Base-by-base conservation (phyloP, 1,140 invertebrate genomes). In the Heliothis subflexa region DNA sequence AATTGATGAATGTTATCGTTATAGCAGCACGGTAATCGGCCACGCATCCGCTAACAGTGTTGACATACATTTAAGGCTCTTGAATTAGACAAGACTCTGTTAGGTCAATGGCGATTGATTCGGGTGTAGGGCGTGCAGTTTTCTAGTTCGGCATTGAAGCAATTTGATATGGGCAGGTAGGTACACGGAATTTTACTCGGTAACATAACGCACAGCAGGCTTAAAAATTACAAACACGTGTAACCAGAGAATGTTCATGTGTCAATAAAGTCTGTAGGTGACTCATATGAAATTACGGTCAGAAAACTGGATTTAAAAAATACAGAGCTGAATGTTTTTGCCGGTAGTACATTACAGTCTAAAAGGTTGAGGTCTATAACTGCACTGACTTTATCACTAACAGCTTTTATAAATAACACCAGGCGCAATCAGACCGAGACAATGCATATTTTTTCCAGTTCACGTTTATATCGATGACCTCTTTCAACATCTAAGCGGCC, bases 401-500 rank as follows among this genome's bases (percentile, higher is more conserved):
- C 50, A 64, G 59, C 59, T 64, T 40, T 52, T 75, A 75, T 75
- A 75, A 75, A 75, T 62, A 75, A 75, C 21, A 62, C 9, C 45
- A 52, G 52, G 16, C 74, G 61, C 33, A 77, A 77, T 77, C 62
- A 77, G 74, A 77, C 61, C 74, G 74, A 55, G 74, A 77, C 74
- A 77, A 55, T 77, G 28, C 28, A 55, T 66, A 45, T 72, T 68
- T 68, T 77, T 68, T 57, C 50, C 62, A 68, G 28, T 52, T 64
- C 33, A 40, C 16, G 25, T 50, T 66, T 40, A 14, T 55, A 77
- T 50, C 62, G 33, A 47, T 68, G 74, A 77, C 74, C 74, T 77
- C 33, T 77, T 68, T 68, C 21, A 66, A 55, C 28, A 68, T 40
- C 45, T 33, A 49, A 40, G 18, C 47, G 25, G 16, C 16, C 54